Percentiles rank a stretch among this genome's conserved stretches.
Conservation (phyloP, 30 jellyfish, hydroid and myxozoan genomes). For the Haliclystus octoradiatus region DNA sequence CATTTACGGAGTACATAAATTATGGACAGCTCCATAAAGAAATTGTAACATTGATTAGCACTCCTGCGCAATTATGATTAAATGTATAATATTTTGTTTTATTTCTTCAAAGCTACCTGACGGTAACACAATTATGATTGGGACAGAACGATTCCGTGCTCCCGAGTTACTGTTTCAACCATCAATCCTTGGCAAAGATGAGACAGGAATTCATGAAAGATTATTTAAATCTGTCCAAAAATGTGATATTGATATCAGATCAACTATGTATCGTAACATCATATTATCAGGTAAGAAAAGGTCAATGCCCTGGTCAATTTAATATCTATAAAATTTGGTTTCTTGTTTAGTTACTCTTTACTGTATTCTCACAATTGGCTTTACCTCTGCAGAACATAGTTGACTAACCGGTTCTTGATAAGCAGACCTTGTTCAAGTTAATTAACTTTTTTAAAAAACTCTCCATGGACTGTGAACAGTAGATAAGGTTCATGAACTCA, state of each 20-base stretch:
- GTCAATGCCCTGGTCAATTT: too few species aligned
- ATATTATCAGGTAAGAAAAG: slow-evolving; percentile 70
- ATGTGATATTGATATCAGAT: slow-evolving; percentile 66
- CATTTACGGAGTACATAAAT: too few species aligned
- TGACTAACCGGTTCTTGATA: background rate
- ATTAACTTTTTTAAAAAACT: background rate
- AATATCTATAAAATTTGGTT: too few species aligned
- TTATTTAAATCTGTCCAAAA: slow-evolving; percentile 46
- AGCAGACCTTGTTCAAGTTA: background rate
- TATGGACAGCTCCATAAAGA: too few species aligned
- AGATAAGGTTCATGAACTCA: too few species aligned
- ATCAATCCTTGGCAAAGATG: slow-evolving; percentile 60
- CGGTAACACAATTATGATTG: slow-evolving; percentile 54
- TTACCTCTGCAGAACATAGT: background rate
- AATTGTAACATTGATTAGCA: too few species aligned
- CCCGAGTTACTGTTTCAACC: slow-evolving; percentile 95
- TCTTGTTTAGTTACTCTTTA: too few species aligned
- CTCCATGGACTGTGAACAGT: background rate
- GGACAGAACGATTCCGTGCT: slow-evolving; percentile 60
- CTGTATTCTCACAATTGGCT: background rate
- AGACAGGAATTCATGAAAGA: slow-evolving; percentile 70
- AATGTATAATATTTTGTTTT: too few species aligned
- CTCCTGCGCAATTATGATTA: too few species aligned
- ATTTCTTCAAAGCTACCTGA: slow-evolving; percentile 77
- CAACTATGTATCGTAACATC: slow-evolving; percentile 43